phyloP scores from a whole-genome alignment of 2,797 vertebrate species.

The Onychomys arenicola region DNA sequence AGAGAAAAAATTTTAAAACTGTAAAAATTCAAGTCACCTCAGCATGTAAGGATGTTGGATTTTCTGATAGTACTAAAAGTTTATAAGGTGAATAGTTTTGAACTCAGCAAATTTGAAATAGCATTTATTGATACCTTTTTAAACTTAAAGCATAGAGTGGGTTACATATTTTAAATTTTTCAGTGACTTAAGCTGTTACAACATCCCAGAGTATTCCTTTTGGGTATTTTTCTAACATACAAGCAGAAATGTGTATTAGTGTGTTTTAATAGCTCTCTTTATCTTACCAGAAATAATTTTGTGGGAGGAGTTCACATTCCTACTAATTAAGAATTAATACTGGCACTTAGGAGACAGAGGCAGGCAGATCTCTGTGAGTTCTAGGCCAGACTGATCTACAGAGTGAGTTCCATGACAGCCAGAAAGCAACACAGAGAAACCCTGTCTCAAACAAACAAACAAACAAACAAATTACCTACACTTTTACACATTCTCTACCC shows the following conservation, averaged over 20 bases:
- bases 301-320: background rate
- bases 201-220: background rate
- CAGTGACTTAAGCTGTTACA: background rate
- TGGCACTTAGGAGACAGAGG: background rate
- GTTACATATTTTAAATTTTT: background rate
- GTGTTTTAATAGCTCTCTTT: background rate
- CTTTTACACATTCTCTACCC: background rate
- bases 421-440: background rate
- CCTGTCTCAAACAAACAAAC: background rate
- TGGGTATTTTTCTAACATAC: background rate
- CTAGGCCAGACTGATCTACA: background rate
- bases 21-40: background rate
- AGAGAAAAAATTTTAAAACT: background rate
- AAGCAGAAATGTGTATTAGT: background rate
- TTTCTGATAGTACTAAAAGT: background rate
- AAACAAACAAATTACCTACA: background rate
- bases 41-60: background rate
- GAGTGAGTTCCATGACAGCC: background rate
- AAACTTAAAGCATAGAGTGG: background rate
- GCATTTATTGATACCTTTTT: background rate
- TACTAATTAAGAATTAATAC: conserved; percentile 1
- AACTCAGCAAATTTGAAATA: background rate
- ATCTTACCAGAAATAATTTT: background rate
- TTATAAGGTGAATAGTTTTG: background rate
- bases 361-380: background rate